Percentiles rank a stretch among this genome's conserved stretches.
These are phyloP conservation scores for Tenthredo notha DNA, from an alignment of 2,888 invertebrate species.

Conservation along the genomic window DNA sequence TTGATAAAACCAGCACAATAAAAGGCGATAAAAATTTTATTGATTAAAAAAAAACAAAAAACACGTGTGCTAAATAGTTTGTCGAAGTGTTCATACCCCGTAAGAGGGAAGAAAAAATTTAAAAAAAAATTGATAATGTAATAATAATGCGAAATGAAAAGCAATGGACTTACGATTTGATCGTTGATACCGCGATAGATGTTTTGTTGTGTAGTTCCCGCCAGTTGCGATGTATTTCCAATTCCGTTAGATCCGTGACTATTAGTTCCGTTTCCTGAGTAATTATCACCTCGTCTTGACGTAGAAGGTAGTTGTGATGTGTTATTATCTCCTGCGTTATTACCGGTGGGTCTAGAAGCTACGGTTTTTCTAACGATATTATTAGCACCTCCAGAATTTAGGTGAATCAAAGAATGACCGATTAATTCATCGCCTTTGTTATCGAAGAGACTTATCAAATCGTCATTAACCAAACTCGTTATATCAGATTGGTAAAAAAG, in stretches of 20 bases:
- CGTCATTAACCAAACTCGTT: not conserved
- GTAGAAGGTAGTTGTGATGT: constrained; percentile 66
- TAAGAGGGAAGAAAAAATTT: not conserved
- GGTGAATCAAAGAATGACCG: not conserved
- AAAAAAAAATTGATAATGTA: not conserved
- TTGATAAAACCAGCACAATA: no score
- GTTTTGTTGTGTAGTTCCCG: constrained; percentile 61
- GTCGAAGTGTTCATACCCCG: not conserved
- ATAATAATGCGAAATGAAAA: not conserved
- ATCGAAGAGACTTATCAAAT: not conserved
- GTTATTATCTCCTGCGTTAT: constrained; percentile 67
- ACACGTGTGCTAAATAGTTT: not conserved
- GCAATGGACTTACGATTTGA: constrained; percentile 70
- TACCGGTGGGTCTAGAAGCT: constrained; percentile 68
- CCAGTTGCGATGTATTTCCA: constrained; percentile 48
- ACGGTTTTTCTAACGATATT: not conserved
- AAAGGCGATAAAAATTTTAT: not conserved
- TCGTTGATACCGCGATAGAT: constrained; percentile 68
- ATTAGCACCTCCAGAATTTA: not conserved
- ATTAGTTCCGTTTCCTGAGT: constrained; percentile 60
- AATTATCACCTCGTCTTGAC: constrained; percentile 67
- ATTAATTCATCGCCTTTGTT: not conserved
- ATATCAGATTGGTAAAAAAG: not conserved
- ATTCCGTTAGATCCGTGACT: constrained; percentile 57
- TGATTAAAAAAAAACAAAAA: no score